Conservation (phyloP, 2,888 invertebrate species). For the Rapana venosa region DNA sequence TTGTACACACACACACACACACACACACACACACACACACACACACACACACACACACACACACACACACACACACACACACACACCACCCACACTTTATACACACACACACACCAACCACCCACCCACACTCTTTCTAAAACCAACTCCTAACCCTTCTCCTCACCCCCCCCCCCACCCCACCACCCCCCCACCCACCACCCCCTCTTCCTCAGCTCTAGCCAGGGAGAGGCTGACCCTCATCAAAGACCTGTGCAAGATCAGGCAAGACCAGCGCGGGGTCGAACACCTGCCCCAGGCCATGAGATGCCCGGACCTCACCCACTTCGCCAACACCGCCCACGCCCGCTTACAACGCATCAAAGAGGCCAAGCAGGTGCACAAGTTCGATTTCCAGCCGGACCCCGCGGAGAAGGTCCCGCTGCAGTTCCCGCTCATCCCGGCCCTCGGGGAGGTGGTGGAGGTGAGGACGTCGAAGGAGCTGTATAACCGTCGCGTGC, state of each 20-base stretch:
- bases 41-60: too few species aligned
- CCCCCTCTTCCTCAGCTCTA: conserved; percentile 25
- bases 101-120: too few species aligned
- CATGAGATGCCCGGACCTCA: conserved; percentile 37
- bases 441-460: neutral
- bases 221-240: conserved; percentile 43
- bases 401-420: conserved; percentile 44
- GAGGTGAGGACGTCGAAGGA: conserved; percentile 33
- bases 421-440: conserved; percentile 14
- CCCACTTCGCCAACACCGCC: conserved; percentile 33
- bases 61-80: too few species aligned
- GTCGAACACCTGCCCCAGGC: conserved; percentile 38
- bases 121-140: too few species aligned
- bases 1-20: too few species aligned
- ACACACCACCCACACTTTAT: too few species aligned
- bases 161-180: too few species aligned
- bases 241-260: conserved; percentile 44
- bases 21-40: too few species aligned
- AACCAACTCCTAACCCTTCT: too few species aligned
- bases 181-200: neutral
- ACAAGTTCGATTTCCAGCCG: conserved; percentile 45
- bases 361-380: conserved; percentile 21
- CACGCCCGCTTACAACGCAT: conserved; percentile 35
- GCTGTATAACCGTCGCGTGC: conserved; percentile 21
- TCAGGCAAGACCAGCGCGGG: conserved; percentile 26